Conservation (phyloP, 1,140 invertebrate genomes). For the Vanessa tameamea region DNA sequence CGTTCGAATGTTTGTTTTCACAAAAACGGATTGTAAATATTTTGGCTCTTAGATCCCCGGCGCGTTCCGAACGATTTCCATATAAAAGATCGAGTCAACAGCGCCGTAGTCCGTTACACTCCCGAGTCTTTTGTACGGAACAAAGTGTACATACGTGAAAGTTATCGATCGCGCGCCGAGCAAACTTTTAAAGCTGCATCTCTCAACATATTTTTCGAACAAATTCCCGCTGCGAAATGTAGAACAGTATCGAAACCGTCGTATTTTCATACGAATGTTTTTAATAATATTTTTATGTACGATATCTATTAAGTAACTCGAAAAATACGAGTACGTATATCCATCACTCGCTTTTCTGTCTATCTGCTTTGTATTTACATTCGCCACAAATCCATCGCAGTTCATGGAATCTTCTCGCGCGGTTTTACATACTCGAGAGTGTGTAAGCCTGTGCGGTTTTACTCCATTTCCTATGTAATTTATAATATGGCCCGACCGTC, state of each 20-base stretch:
- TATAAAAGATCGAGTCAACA: constrained; percentile 45
- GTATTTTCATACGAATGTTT: constrained; percentile 26
- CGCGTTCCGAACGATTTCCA: constrained; percentile 33
- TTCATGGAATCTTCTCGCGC: too few species aligned
- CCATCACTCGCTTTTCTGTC: too few species aligned
- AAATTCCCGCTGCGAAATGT: constrained; percentile 28
- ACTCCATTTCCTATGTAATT: too few species aligned
- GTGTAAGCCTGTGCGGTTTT: too few species aligned
- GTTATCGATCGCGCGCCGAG: constrained; percentile 44
- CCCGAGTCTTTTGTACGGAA: constrained; percentile 35
- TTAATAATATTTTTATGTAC: constrained; percentile 1
- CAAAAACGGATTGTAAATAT: constrained; percentile 23
- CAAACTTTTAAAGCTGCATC: constrained; percentile 48
- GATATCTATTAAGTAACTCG: neutral
- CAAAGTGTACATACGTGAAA: constrained; percentile 39
- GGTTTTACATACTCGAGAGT: too few species aligned
- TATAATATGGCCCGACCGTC: too few species aligned
- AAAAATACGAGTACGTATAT: neutral
- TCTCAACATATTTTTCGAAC: constrained; percentile 51
- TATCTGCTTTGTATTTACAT: too few species aligned
- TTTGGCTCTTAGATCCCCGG: constrained; percentile 20
- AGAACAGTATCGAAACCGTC: constrained; percentile 16
- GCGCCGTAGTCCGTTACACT: constrained; percentile 28
- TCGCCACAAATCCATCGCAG: too few species aligned
- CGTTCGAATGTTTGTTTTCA: too few species aligned